A percentile compares a stretch with the other conserved stretches of the same genome.
phyloP scores from a whole-genome alignment of 2,888 invertebrate species.

The Zygothrica quintamaculata region DNA sequence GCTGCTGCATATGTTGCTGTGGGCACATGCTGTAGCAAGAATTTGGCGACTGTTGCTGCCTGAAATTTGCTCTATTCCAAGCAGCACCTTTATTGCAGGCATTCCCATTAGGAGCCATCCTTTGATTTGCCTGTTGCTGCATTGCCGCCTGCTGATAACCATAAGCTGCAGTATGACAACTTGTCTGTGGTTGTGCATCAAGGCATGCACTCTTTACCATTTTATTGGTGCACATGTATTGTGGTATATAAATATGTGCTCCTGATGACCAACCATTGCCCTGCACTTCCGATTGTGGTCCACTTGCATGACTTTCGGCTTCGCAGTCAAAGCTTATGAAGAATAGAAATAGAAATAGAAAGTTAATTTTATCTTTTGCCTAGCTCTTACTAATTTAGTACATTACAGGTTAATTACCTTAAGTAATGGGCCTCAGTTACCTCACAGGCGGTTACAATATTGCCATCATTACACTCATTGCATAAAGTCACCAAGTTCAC shows the following conservation, averaged over 20 bases:
- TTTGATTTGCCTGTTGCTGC: neutral
- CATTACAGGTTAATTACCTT: constrained; percentile 32
- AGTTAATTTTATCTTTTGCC: neutral
- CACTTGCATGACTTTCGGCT: too few species aligned
- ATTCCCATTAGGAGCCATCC: neutral
- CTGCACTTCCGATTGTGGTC: neutral
- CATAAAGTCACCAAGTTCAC: constrained; percentile 2
- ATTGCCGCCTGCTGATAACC: neutral
- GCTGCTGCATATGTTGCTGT: neutral
- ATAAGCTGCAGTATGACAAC: neutral
- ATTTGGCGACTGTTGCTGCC: constrained; percentile 1
- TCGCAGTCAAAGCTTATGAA: constrained; percentile 19
- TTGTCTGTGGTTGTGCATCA: constrained; percentile 1
- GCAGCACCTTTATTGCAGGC: neutral
- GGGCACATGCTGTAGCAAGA: neutral
- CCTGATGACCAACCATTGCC: neutral
- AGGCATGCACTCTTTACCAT: constrained; percentile 1
- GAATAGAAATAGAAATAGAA: neutral
- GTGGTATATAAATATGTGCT: neutral
- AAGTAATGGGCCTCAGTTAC: constrained; percentile 62
- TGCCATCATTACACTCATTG: constrained; percentile 3
- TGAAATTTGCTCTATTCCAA: constrained; percentile 1
- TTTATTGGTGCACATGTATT: neutral
- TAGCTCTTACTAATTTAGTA: too few species aligned
- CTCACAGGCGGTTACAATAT: constrained; percentile 46